Conservation (phyloP, 2,888 invertebrate species). For the Sesia apiformis region DNA sequence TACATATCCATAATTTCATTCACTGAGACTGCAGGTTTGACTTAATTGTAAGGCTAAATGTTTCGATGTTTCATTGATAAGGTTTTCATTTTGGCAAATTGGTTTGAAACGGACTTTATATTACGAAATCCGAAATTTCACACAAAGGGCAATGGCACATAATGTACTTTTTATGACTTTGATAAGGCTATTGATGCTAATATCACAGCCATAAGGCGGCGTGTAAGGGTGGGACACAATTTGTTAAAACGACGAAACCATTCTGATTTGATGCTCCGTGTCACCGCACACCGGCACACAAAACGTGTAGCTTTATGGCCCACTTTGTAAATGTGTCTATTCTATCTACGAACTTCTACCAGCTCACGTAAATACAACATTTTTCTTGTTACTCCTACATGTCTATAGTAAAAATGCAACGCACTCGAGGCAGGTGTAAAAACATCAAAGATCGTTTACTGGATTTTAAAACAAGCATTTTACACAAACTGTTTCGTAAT, state of each 20-base stretch:
- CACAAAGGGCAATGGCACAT: too few relatives aligned
- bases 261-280: conserved; percentile 33
- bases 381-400: too few relatives aligned
- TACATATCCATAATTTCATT: too few relatives aligned
- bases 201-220: conserved; percentile 1
- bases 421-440: conserved; percentile 23
- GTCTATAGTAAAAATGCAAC: too few relatives aligned
- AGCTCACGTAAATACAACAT: too few relatives aligned
- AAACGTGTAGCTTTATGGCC: conserved; percentile 21
- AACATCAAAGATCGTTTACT: conserved; percentile 34
- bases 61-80: too few relatives aligned
- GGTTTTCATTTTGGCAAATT: too few relatives aligned
- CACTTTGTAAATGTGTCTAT: conserved; percentile 28
- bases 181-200: background rate
- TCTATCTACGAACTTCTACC: conserved; percentile 3
- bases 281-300: conserved; percentile 20
- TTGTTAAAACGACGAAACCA: conserved; percentile 35
- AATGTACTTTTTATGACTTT: too few relatives aligned
- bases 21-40: too few relatives aligned
- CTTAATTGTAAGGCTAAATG: too few relatives aligned
- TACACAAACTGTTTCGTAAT: conserved; percentile 16
- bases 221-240: conserved; percentile 30
- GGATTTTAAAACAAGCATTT: conserved; percentile 23
- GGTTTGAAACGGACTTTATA: too few relatives aligned
- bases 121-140: too few relatives aligned